Evolutionary conservation across 1,140 invertebrate genomes (phyloP).

Genomic region (Rhyzopertha dominica): DNA sequence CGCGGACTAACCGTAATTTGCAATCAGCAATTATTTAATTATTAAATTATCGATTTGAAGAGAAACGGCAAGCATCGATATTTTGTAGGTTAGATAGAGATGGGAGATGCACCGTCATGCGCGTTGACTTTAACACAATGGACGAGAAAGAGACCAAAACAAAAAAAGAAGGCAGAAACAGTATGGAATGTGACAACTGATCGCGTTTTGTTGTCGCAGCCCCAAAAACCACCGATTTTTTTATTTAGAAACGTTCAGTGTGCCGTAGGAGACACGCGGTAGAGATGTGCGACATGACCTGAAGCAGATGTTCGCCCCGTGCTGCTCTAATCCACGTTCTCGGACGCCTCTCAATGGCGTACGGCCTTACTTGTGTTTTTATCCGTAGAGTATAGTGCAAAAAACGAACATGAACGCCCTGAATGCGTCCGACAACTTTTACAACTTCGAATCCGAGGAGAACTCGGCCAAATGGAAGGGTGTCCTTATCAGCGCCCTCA

Average conservation of each 20-base stretch:
- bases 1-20: too few species aligned
- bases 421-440: conserved; percentile 54
- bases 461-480: conserved; percentile 86
- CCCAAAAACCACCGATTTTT: conserved; percentile 8
- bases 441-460: conserved; percentile 84
- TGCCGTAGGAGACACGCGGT: not conserved
- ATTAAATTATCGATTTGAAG: too few species aligned
- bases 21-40: too few species aligned
- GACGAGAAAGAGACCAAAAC: too few species aligned
- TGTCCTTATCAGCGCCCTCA: conserved; percentile 73
- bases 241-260: conserved; percentile 5
- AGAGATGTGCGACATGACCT: conserved; percentile 8
- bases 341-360: not conserved
- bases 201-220: too few species aligned
- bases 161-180: too few species aligned
- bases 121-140: too few species aligned
- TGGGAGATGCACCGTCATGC: too few species aligned
- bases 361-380: conserved; percentile 4
- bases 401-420: conserved; percentile 37
- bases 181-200: too few species aligned
- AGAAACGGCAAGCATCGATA: too few species aligned
- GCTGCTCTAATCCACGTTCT: conserved; percentile 9
- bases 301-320: not conserved
- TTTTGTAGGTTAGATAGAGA: too few species aligned
- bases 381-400: not conserved